Evolutionary conservation across 2,113 vertebrate species (phyloP), one percentile per base, ranked within the genome.

Genomic region (Grus americana): DNA sequence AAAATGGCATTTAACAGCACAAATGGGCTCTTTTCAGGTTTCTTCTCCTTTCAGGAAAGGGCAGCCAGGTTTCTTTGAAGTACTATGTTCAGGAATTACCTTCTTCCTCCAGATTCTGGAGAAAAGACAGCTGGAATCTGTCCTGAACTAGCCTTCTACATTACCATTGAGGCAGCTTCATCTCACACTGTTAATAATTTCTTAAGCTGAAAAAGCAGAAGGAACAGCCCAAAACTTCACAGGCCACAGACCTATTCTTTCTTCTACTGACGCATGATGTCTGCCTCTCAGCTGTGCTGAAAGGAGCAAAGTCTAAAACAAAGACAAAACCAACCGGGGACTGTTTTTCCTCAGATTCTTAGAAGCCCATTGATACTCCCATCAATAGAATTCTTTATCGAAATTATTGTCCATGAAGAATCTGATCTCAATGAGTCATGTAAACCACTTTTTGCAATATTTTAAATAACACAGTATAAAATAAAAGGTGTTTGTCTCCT

Each of bases 231-330:
- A 42, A 55, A 71, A 47, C 12, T 68, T 72, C 46, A n/a, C 9
- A 74, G 17, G 11, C 22, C 40, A 47, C 12, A 49, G 57, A 52
- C 5, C 26, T 44, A 4, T 36, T 78, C 13, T 62, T 70, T 76
- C 46, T 36, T 65, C 46, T 83, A 8, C 30, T 42, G 54, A 74
- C 23, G 12, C 30, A 40, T 0, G 0, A 59, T 9, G 4, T 34
- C 23, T 90, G 27, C 34, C 47, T 49, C 42, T 86, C 58, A 58
- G 22, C 10, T 34, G 2, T 44, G 47, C 30, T 81, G 54, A 44
- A 87, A 78, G 40, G 34, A 74, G 6, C 7, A 36, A 66, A 61
- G 42, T 20, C 15, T 71, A 24, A 74, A 91, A 50, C n/a, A 83
- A 92, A 72, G 32, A 21, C 40, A 19, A 65, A 61, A 72, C 6